A percentile compares a stretch with the other conserved stretches of the same genome.
Evolutionary conservation across 2,113 vertebrate genomes (phyloP).

Genomic region (Mystacornis crossleyi): DNA sequence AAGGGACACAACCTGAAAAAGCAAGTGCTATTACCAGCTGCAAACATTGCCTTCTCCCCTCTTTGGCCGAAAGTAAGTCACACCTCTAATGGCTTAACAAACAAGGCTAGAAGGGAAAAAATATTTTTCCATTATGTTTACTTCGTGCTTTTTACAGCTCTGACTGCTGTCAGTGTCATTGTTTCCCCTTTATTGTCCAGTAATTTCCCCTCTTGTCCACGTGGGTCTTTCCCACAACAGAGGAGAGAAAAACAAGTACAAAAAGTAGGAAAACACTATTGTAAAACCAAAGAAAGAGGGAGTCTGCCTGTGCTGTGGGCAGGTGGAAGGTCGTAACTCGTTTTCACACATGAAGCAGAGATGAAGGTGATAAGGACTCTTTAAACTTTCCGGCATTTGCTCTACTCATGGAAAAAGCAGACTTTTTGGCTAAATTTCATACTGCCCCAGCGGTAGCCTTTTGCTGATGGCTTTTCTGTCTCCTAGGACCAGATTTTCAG

Average conservation of each 20-base stretch:
- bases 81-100: conserved; percentile 23
- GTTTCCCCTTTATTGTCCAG: conserved; percentile 64
- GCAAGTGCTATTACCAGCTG: background rate
- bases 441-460: background rate
- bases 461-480: conserved; percentile 31
- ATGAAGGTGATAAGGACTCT: conserved; percentile 39
- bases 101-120: conserved; percentile 33
- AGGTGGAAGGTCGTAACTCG: conserved; percentile 44
- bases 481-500: background rate
- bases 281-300: conserved; percentile 43
- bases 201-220: conserved; percentile 53
- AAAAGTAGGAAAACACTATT: conserved; percentile 56
- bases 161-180: conserved; percentile 49
- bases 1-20: background rate
- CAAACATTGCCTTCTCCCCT: background rate
- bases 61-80: background rate
- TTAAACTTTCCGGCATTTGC: conserved; percentile 47
- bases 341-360: conserved; percentile 56
- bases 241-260: conserved; percentile 52
- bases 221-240: conserved; percentile 49
- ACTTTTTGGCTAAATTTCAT: conserved; percentile 17
- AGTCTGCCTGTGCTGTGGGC: conserved; percentile 11
- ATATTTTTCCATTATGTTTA: conserved; percentile 40
- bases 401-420: conserved; percentile 49
- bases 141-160: conserved; percentile 46